Conservation (phyloP, 2,888 invertebrate genomes). For the Patella ulyssiponensis region DNA sequence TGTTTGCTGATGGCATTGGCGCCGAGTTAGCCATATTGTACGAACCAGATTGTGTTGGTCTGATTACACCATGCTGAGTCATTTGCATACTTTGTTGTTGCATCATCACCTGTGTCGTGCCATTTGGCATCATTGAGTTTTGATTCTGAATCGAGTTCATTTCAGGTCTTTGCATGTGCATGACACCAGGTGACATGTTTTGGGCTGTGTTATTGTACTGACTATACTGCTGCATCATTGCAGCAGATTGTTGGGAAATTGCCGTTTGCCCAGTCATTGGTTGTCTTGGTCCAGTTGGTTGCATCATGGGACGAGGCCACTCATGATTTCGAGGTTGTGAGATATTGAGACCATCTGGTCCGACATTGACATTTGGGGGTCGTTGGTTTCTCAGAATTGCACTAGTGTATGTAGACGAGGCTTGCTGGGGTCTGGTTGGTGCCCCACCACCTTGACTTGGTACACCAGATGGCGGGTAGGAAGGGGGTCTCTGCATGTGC, state of each 20-base stretch:
- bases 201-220: background rate
- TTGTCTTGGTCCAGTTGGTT: conserved; percentile 23
- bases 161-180: conserved; percentile 18
- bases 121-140: conserved; percentile 50
- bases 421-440: conserved; percentile 20
- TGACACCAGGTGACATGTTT: conserved; percentile 20
- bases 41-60: conserved; percentile 30
- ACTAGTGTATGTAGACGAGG: conserved; percentile 60
- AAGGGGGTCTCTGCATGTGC: conserved; percentile 51
- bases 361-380: conserved; percentile 77
- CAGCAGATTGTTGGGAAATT: conserved; percentile 13
- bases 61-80: conserved; percentile 66
- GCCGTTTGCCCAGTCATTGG: background rate
- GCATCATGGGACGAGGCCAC: conserved; percentile 74
- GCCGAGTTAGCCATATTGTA: conserved; percentile 19
- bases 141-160: conserved; percentile 36
- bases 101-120: conserved; percentile 53
- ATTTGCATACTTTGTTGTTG: conserved; percentile 71
- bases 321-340: conserved; percentile 74
- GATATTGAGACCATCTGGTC: conserved; percentile 75
- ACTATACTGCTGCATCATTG: conserved; percentile 15
- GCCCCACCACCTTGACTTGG: conserved; percentile 31
- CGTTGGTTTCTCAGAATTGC: conserved; percentile 74
- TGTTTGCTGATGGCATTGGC: conserved; percentile 17
- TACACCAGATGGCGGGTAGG: conserved; percentile 46